These are phyloP conservation scores for Gambusia holbrooki DNA, from an alignment of 2,113 vertebrate genomes.

Conservation along the genomic window DNA sequence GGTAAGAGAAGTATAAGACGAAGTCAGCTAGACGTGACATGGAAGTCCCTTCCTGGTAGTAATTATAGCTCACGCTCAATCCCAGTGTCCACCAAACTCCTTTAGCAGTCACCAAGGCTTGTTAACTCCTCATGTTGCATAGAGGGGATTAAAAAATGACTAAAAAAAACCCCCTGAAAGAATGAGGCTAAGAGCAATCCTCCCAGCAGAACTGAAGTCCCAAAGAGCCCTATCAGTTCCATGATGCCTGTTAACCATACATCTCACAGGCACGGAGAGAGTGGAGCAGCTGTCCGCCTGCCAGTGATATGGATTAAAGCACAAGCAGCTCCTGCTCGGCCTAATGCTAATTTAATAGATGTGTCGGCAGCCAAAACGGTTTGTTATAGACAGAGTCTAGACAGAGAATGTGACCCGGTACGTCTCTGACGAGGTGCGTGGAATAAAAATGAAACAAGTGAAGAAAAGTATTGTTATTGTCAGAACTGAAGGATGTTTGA, in stretches of 20 bases:
- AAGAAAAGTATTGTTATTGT: not conserved
- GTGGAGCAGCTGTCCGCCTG: conserved; percentile 49
- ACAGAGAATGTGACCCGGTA: too few species aligned
- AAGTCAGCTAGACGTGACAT: not conserved
- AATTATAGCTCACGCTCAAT: conserved; percentile 14
- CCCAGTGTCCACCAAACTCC: not conserved
- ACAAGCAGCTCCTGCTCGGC: conserved; percentile 11
- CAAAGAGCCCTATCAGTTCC: conserved; percentile 61
- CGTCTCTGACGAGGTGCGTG: not conserved
- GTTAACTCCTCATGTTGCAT: conserved; percentile 22
- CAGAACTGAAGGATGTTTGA: not conserved
- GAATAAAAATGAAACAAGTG: not conserved
- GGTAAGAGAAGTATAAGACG: not conserved
- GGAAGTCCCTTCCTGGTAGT: conserved; percentile 4
- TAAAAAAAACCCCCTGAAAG: conserved; percentile 5
- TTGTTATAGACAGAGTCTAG: conserved; percentile 12
- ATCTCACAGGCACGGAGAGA: conserved; percentile 17
- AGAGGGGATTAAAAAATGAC: not conserved
- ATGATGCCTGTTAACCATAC: conserved; percentile 50
- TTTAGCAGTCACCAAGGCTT: conserved; percentile 19
- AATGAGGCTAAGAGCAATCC: conserved; percentile 23
- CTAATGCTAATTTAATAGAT: conserved; percentile 14
- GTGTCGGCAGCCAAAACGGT: conserved; percentile 9
- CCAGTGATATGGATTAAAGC: conserved; percentile 5
- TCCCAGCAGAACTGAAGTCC: conserved; percentile 46